Conservation (phyloP, 2,888 invertebrate species). For the Drosophila limbata region DNA sequence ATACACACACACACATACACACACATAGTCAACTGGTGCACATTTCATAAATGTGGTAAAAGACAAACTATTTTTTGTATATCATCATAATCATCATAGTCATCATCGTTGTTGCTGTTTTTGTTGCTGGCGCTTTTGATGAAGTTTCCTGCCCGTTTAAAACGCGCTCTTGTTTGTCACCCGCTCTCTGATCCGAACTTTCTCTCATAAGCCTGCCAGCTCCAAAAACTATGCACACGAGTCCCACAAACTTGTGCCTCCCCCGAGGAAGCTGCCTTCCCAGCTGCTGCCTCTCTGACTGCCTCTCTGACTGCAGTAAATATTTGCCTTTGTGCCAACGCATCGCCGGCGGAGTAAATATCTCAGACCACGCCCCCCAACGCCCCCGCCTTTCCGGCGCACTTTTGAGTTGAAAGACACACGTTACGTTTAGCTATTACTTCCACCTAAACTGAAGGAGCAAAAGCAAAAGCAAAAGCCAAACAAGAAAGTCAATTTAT, state of each 20-base stretch:
- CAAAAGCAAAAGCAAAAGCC: conserved; percentile 15
- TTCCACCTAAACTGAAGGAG: conserved; percentile 52
- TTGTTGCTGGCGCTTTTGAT: conserved; percentile 71
- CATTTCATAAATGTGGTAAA: conserved; percentile 76
- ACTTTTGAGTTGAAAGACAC: conserved; percentile 32
- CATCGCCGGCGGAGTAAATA: conserved; percentile 59
- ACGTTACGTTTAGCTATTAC: conserved; percentile 40
- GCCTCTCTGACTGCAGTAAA: conserved; percentile 49
- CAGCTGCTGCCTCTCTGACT: no score
- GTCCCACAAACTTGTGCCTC: conserved; percentile 54
- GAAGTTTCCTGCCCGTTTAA: conserved; percentile 63
- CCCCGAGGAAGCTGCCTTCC: conserved; percentile 18
- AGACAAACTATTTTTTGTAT: conserved; percentile 59
- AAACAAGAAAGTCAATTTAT: conserved; percentile 56
- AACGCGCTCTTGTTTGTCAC: conserved; percentile 45
- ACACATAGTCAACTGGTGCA: conserved; percentile 53
- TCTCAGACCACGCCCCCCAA: conserved; percentile 48
- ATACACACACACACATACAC: conserved; percentile 16
- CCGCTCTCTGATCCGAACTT: conserved; percentile 53
- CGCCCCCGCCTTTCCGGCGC: not conserved
- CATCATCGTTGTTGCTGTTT: conserved; percentile 26
- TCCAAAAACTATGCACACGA: conserved; percentile 61
- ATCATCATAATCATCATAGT: not conserved
- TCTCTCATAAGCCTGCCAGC: conserved; percentile 59
- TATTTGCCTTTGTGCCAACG: conserved; percentile 72